phyloP scores from a whole-genome alignment of 2,113 vertebrate genomes.

The Cnemophilus loriae region DNA sequence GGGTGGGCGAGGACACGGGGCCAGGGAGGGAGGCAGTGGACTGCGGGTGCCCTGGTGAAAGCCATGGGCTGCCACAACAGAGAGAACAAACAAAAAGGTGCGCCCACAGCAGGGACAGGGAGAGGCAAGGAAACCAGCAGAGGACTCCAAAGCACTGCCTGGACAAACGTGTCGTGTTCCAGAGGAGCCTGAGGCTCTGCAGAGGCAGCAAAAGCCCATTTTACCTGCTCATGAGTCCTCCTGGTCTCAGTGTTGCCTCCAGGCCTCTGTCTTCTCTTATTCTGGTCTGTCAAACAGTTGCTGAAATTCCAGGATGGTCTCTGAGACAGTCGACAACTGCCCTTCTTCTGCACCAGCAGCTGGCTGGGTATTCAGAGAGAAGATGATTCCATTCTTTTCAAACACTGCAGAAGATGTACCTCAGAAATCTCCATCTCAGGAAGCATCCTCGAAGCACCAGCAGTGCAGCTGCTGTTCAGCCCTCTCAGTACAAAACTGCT shows the following conservation, averaged over 20 bases:
- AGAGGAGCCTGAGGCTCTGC: not conserved
- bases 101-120: not conserved
- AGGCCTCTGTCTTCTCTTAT: not conserved
- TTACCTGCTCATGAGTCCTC: slow-evolving; percentile 59
- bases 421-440: no score
- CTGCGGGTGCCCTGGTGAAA: not conserved
- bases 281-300: not conserved
- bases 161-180: not conserved
- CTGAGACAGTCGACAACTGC: not conserved
- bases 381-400: not conserved
- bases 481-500: no score
- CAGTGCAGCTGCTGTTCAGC: no score
- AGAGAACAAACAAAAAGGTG: not conserved
- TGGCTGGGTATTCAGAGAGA: not conserved
- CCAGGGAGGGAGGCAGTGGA: not conserved
- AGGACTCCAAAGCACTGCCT: not conserved
- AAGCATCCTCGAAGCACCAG: no score
- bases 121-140: not conserved
- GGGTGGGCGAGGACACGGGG: not conserved
- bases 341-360: not conserved
- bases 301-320: not conserved
- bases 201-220: not conserved
- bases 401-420: no score
- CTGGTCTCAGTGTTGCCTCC: slow-evolving; percentile 45
- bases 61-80: not conserved